Conservation (phyloP, 23 tunicate species). For the Oikopleura dioica region DNA sequence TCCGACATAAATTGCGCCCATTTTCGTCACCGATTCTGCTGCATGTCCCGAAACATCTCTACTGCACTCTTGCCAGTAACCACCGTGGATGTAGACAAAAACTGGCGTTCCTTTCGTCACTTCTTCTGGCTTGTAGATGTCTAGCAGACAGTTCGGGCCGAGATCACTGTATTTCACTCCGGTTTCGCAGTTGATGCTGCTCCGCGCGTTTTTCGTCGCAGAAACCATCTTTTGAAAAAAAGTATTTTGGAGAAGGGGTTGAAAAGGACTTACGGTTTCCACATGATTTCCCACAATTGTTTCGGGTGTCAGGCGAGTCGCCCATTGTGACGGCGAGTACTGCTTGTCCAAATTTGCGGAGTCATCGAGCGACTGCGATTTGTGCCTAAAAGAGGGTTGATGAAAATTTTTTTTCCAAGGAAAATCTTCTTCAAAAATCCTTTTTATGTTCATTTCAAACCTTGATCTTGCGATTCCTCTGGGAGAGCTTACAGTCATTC, state of each 20-base stretch:
- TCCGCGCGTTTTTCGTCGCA: neutral
- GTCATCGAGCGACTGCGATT: too few relatives aligned
- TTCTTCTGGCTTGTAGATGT: neutral
- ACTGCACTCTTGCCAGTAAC: neutral
- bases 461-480: too few relatives aligned
- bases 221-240: neutral
- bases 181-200: neutral
- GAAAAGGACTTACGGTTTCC: neutral
- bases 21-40: neutral
- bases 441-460: too few relatives aligned
- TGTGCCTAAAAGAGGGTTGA: too few relatives aligned
- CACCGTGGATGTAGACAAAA: neutral
- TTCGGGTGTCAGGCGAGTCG: neutral
- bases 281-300: neutral
- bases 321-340: neutral
- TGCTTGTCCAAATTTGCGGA: too few relatives aligned
- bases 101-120: neutral
- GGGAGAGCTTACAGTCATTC: too few relatives aligned
- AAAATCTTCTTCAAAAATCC: too few relatives aligned
- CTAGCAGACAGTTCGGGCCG: neutral
- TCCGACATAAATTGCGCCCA: neutral
- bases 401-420: too few relatives aligned
- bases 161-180: neutral
- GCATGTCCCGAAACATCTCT: neutral
- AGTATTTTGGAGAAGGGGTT: neutral